Conservation (phyloP, 2,888 invertebrate genomes). For the Pseudeuparius sepicola region DNA sequence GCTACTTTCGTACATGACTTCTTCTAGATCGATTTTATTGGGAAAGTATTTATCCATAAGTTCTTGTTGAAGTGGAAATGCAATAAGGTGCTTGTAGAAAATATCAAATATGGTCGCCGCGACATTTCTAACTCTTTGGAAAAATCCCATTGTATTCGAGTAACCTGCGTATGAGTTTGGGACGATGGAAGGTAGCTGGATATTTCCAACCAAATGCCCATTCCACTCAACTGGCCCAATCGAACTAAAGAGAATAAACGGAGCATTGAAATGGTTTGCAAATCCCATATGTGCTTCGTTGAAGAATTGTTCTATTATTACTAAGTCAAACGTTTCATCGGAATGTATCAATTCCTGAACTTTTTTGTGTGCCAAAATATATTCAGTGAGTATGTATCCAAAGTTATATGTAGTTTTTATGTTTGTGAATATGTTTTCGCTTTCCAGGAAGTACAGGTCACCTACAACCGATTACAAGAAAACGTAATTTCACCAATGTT, state of each 20-base stretch:
- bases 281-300: constrained; percentile 39
- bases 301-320: constrained; percentile 39
- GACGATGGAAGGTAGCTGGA: constrained; percentile 41
- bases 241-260: constrained; percentile 34
- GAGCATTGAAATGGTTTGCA: constrained; percentile 31
- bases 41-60: constrained; percentile 30
- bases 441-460: constrained; percentile 1
- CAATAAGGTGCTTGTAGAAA: constrained; percentile 23
- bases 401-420: constrained; percentile 3
- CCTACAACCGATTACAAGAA: no score
- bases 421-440: background rate
- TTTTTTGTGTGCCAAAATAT: constrained; percentile 31
- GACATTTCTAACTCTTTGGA: constrained; percentile 43
- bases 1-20: constrained; percentile 27
- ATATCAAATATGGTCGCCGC: constrained; percentile 31
- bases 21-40: constrained; percentile 26
- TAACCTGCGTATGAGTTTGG: constrained; percentile 39
- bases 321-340: constrained; percentile 33
- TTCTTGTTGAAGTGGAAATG: constrained; percentile 25
- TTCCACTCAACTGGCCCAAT: constrained; percentile 38
- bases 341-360: constrained; percentile 32
- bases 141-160: constrained; percentile 42
- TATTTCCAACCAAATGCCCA: constrained; percentile 40
- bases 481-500: no score
- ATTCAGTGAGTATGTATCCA: constrained; percentile 26